A percentile compares a stretch with the other conserved stretches of the same genome.
Evolutionary conservation across 2,113 vertebrate genomes (phyloP).

Genomic region (Vanacampus margaritifer): DNA sequence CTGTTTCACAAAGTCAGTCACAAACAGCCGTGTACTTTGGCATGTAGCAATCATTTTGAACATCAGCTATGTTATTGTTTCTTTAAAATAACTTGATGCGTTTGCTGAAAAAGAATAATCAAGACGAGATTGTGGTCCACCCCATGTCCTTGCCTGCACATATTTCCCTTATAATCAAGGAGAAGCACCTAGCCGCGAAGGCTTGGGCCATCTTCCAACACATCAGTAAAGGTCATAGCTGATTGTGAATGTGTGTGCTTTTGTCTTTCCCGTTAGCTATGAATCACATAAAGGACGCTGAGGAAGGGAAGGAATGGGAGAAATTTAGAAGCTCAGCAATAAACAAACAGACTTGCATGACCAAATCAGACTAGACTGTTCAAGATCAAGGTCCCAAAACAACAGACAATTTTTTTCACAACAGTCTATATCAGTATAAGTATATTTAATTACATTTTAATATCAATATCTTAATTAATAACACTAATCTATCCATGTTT

Average conservation of each 20-base stretch:
- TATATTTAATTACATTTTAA: no score
- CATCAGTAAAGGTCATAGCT: constrained; percentile 27
- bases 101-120: not conserved
- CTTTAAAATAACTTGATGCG: not conserved
- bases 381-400: no score
- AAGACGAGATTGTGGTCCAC: not conserved
- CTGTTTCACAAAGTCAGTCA: no score
- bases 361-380: no score
- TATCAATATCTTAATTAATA: no score
- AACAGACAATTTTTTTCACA: no score
- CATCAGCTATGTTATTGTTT: not conserved
- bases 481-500: no score
- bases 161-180: not conserved
- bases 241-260: constrained; percentile 22
- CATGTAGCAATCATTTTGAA: not conserved
- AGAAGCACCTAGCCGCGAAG: not conserved
- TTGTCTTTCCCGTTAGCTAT: constrained; percentile 3
- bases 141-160: not conserved
- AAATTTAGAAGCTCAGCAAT: not conserved
- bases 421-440: no score
- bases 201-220: constrained; percentile 1
- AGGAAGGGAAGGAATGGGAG: not conserved
- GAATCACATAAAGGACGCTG: constrained; percentile 18
- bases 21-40: not conserved
- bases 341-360: not conserved